Evolutionary conservation across 2,113 vertebrate genomes (phyloP), one percentile per base, ranked within the genome.

Genomic region (Acinonyx jubatus): DNA sequence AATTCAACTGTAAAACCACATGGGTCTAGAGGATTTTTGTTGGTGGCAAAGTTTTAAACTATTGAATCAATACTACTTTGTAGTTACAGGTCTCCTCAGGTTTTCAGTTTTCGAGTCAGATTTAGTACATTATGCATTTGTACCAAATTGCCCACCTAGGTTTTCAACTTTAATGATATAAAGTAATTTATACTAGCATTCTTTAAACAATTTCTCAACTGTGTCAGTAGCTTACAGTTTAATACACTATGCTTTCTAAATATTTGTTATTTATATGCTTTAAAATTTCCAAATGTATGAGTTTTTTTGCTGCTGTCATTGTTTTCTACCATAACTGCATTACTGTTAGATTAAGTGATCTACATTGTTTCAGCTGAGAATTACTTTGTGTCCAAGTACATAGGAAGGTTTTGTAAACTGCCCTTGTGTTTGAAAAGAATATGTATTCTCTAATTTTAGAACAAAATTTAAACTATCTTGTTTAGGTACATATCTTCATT

Each of bases 221-320:
- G 8, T 81, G 73, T 15, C 36, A 94, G 31, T 33, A 65, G 10
- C 29, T 95, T 71, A 71, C 14, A 63, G 52, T 71, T 95, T 76
- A 95, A 90, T 81, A 82, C 74, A 78, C 18, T 94, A 10, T 66
- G 21, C n/a, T 55, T 91, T 94, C 73, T 55, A 84, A 94, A 78
- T 4, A 83, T 68, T 48, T 63, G 27, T 45, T 76, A 93, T 86
- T 52, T 83, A 4, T 25, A 27, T 29, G 19, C 29, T 95, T 79
- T 69, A 38, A 95, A 93, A 80, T 50, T 79, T n/a, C 78, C 23
- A 74, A 79, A 31, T 45, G 3, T 38, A 41, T 50, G 33, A 83
- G 11, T 50, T 90, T 52, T 52, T 80, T 68, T 85, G 14, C 48
- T 83, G 89, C 31, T 90, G 27, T 73, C 27, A 84, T 63, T 92